Percentiles rank a stretch among this genome's conserved stretches.
These are phyloP conservation scores for Platypus cylindrus DNA, from an alignment of 2,888 invertebrate species.

Conservation along the genomic window DNA sequence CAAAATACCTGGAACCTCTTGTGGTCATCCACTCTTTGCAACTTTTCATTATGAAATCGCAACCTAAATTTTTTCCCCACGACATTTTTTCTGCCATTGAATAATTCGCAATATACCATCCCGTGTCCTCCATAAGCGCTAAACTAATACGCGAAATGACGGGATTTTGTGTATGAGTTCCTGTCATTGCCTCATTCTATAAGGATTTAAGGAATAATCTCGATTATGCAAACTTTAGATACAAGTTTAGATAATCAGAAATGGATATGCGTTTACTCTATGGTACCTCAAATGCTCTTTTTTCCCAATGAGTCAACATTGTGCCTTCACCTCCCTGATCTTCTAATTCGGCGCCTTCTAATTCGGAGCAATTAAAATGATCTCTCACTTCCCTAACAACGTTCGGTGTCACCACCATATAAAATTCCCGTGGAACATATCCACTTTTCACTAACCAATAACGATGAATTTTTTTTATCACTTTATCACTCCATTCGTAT, in stretches of 20 bases:
- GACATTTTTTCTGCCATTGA: conserved; percentile 71
- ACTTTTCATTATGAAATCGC: conserved; percentile 85
- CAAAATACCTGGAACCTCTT: conserved; percentile 51
- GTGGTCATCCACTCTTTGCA: conserved; percentile 93
- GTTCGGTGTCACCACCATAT: conserved; percentile 60
- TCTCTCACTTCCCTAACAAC: conserved; percentile 77
- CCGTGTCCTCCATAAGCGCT: conserved; percentile 96
- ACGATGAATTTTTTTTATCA: conserved; percentile 63
- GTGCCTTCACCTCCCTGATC: conserved; percentile 98
- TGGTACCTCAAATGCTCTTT: conserved; percentile 85
- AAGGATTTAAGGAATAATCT: too few relatives aligned
- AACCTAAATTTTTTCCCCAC: conserved; percentile 87
- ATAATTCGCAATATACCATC: conserved; percentile 92
- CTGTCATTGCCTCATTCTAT: conserved; percentile 98
- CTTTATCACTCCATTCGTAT: conserved; percentile 86
- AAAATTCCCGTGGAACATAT: conserved; percentile 30
- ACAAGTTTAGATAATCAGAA: too few relatives aligned
- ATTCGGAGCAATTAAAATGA: conserved; percentile 73
- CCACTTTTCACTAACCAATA: conserved; percentile 31
- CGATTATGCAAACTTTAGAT: too few relatives aligned
- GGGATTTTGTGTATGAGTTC: conserved; percentile 96
- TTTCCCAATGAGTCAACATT: conserved; percentile 96
- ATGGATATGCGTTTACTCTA: too few relatives aligned
- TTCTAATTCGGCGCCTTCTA: conserved; percentile 95
- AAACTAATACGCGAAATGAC: conserved; percentile 91